Conservation (phyloP, 2,113 vertebrate genomes). For the Lagopus muta region DNA sequence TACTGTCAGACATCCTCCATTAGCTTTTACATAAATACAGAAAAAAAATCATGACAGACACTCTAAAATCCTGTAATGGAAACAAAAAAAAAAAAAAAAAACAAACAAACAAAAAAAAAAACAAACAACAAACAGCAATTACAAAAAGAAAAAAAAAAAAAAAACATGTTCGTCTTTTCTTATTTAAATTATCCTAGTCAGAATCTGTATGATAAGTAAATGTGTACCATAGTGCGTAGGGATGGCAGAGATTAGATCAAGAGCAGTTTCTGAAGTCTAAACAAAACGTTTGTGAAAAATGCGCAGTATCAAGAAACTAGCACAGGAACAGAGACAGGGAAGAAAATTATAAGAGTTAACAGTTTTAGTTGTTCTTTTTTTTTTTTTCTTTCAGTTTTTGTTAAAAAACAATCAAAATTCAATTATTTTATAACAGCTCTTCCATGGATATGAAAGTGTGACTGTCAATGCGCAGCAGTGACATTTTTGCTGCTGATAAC, state of each 20-base stretch:
- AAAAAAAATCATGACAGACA: background rate
- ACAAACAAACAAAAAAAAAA: no score
- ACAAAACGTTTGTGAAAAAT: background rate
- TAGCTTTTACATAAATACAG: background rate
- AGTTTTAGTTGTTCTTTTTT: background rate
- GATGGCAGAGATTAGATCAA: background rate
- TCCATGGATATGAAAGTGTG: background rate
- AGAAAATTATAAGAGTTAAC: background rate
- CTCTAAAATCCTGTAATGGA: background rate
- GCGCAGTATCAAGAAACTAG: fast-evolving
- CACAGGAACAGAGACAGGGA: background rate
- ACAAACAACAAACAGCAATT: no score
- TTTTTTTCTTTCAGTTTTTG: background rate
- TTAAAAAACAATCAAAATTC: background rate
- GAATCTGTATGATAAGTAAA: background rate
- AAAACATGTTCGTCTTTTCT: background rate
- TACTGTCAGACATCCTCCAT: background rate
- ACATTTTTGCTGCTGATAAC: background rate
- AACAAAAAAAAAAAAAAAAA: background rate
- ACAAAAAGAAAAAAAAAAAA: no score
- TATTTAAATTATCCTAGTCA: background rate
- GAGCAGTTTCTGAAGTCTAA: background rate
- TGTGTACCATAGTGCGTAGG: background rate
- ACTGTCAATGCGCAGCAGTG: background rate
- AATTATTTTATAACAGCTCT: background rate